These are phyloP conservation scores for Dasysyrphus albostriatus DNA, from an alignment of 2,888 invertebrate species.

Conservation along the genomic window DNA sequence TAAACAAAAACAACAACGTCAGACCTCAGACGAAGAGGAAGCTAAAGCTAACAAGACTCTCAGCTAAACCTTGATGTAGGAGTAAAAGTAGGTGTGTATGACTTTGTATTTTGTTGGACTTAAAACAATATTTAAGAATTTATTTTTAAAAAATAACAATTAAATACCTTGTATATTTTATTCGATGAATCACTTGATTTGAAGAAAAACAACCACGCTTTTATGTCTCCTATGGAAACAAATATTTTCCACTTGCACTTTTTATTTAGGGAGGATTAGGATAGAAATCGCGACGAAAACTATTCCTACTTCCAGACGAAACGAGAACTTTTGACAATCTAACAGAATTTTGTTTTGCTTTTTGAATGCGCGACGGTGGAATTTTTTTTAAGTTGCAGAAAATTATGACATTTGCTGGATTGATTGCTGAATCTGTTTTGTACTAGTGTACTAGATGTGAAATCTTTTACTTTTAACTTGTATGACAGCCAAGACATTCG, in stretches of 20 bases:
- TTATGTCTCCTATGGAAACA: background rate
- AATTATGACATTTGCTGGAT: slow-evolving; percentile 47
- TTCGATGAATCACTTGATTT: slow-evolving; percentile 11
- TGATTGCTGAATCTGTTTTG: slow-evolving; percentile 11
- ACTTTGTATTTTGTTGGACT: slow-evolving; percentile 10
- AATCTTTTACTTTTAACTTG: background rate
- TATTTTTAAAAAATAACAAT: background rate
- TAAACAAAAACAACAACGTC: slow-evolving; percentile 68
- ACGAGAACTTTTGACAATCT: slow-evolving; percentile 67
- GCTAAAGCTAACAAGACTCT: slow-evolving; percentile 41
- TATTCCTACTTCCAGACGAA: slow-evolving; percentile 13
- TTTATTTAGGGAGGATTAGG: slow-evolving; percentile 3
- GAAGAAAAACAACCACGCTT: background rate
- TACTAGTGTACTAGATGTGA: slow-evolving; percentile 8
- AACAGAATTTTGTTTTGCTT: slow-evolving; percentile 61
- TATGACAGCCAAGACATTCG: background rate
- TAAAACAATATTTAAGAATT: slow-evolving; percentile 1
- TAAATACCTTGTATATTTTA: slow-evolving; percentile 18
- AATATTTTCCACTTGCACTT: slow-evolving; percentile 59
- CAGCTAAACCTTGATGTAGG: background rate
- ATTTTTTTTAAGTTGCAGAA: slow-evolving; percentile 44
- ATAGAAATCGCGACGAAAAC: slow-evolving; percentile 8
- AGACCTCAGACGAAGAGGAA: slow-evolving; percentile 5
- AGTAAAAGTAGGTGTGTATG: background rate
- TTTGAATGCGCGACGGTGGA: slow-evolving; percentile 39